Conservation (phyloP, 2,888 invertebrate species). For the Bembecia ichneumoniformis region DNA sequence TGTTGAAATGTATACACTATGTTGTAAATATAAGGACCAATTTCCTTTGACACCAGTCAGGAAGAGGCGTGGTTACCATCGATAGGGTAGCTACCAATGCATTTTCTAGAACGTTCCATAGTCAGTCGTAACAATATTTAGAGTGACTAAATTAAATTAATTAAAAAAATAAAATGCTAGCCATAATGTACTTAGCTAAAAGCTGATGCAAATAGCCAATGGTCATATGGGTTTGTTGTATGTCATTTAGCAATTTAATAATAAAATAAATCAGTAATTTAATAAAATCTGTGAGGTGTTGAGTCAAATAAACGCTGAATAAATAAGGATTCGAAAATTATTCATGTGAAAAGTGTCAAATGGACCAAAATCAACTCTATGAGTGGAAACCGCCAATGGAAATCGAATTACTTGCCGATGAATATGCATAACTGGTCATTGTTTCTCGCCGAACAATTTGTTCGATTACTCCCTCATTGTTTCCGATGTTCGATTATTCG, state of each 20-base stretch:
- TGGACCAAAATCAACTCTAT: constrained; percentile 56
- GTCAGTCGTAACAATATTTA: no score
- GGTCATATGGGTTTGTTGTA: not conserved
- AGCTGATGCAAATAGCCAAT: no score
- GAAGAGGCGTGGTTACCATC: no score
- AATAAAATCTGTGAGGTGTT: not conserved
- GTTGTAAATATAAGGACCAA: no score
- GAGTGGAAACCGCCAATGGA: constrained; percentile 51
- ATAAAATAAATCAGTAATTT: not conserved
- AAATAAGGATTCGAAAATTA: constrained; percentile 19
- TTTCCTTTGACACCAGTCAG: no score
- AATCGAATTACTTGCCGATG: constrained; percentile 60
- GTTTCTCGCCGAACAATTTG: constrained; percentile 29
- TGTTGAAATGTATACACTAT: no score
- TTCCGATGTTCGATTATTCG: constrained; percentile 32
- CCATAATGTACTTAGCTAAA: no score
- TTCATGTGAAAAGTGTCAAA: constrained; percentile 53
- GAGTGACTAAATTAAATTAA: no score
- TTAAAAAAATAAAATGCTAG: no score
- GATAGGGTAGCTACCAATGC: no score
- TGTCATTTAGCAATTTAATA: not conserved
- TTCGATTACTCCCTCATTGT: constrained; percentile 47
- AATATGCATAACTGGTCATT: constrained; percentile 59
- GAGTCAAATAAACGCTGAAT: not conserved
- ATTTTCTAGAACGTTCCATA: no score